A percentile compares a stretch with the other conserved stretches of the same genome.
phyloP scores from a whole-genome alignment of 2,113 vertebrate genomes.

The Sus scrofa region T2T-Sscrofa CM000820.6:39118501-39119000 shows the following conservation, averaged over 20 bases:
- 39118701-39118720: slow-evolving; percentile 72
- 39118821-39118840: slow-evolving; percentile 76
- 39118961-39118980: slow-evolving; percentile 24
- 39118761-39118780: slow-evolving; percentile 54
- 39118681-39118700: slow-evolving; percentile 57
- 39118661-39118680: slow-evolving; percentile 78
- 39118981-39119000: slow-evolving; percentile 52
- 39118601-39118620: slow-evolving; percentile 43
- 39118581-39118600: slow-evolving; percentile 43
- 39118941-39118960: slow-evolving; percentile 75
- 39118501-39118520: not conserved
- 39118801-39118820: slow-evolving; percentile 79
- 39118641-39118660: slow-evolving; percentile 23
- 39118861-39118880: slow-evolving; percentile 58
- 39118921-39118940: slow-evolving; percentile 62
- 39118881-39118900: slow-evolving; percentile 78
- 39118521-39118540: not conserved
- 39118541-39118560: not conserved
- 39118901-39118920: slow-evolving; percentile 54
- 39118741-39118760: slow-evolving; percentile 74
- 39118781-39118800: slow-evolving; percentile 62
- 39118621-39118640: slow-evolving; percentile 64
- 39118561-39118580: slow-evolving; percentile 34
- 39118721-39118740: slow-evolving; percentile 73
- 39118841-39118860: slow-evolving; percentile 69